Conservation (phyloP, 1,140 invertebrate genomes). For the Cotesia typhae region DNA sequence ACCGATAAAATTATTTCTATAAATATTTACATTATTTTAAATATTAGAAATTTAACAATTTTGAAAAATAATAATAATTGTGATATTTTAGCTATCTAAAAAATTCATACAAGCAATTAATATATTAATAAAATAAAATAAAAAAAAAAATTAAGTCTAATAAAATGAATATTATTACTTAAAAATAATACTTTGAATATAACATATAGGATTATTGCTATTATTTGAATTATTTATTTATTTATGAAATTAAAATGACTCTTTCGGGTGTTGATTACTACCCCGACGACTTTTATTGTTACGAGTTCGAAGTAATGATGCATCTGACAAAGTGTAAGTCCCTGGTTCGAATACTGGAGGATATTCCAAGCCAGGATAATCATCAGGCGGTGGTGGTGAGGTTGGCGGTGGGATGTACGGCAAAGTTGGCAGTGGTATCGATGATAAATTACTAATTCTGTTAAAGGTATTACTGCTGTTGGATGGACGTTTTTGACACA, state of each 20-base stretch:
- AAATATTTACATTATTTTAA: neutral
- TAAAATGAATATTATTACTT: too few species aligned
- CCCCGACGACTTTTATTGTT: constrained; percentile 44
- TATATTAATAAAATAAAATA: too few species aligned
- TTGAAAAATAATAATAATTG: too few species aligned
- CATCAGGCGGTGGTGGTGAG: constrained; percentile 65
- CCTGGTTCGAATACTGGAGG: constrained; percentile 84
- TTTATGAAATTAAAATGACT: constrained; percentile 2
- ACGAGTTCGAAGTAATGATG: constrained; percentile 55
- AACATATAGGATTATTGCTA: neutral
- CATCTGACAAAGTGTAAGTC: constrained; percentile 77
- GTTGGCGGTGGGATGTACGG: constrained; percentile 61
- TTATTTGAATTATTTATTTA: neutral
- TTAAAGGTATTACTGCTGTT: constrained; percentile 31
- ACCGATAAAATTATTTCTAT: neutral
- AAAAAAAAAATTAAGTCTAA: too few species aligned
- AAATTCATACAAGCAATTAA: too few species aligned
- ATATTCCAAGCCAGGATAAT: constrained; percentile 82
- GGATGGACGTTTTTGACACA: constrained; percentile 43
- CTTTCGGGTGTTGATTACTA: neutral
- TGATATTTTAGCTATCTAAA: too few species aligned
- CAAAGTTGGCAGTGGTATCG: constrained; percentile 49
- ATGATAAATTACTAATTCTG: constrained; percentile 43
- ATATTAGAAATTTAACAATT: neutral
- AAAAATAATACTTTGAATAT: too few species aligned